Conservation (phyloP, 2,113 vertebrate species). For the Anas platyrhynchos region DNA sequence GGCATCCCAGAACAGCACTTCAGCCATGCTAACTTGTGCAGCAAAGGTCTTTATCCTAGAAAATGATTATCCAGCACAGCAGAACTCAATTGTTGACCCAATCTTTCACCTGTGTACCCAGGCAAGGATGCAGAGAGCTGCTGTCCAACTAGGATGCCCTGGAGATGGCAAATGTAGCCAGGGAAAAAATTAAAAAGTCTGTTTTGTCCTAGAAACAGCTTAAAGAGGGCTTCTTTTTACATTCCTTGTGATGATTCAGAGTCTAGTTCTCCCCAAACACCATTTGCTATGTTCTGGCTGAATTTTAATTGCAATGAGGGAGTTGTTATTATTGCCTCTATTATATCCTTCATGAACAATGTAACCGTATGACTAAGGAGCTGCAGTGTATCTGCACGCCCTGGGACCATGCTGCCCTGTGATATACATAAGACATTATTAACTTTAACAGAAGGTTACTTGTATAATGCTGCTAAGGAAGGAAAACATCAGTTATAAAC, state of each 20-base stretch:
- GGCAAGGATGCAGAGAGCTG: neutral
- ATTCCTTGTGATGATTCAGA: neutral
- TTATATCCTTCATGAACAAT: neutral
- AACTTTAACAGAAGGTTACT: neutral
- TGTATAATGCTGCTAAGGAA: constrained; percentile 19
- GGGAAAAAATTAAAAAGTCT: neutral
- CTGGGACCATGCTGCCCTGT: neutral
- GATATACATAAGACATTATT: neutral
- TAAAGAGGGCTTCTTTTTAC: neutral
- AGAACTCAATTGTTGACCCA: neutral
- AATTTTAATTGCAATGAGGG: neutral
- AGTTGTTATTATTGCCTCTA: constrained; percentile 37
- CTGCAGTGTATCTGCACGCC: neutral
- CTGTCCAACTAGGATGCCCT: neutral
- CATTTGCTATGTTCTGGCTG: neutral
- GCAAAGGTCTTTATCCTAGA: neutral
- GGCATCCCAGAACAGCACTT: neutral
- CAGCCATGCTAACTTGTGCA: neutral
- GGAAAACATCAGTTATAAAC: constrained; percentile 1
- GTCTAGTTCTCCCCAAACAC: neutral
- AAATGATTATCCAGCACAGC: neutral
- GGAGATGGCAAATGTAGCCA: neutral
- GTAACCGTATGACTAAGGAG: neutral
- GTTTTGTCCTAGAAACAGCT: neutral
- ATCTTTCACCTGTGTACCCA: fast-evolving